phyloP scores from a whole-genome alignment of 2,888 invertebrate species.

The Atrina japonica region DNA sequence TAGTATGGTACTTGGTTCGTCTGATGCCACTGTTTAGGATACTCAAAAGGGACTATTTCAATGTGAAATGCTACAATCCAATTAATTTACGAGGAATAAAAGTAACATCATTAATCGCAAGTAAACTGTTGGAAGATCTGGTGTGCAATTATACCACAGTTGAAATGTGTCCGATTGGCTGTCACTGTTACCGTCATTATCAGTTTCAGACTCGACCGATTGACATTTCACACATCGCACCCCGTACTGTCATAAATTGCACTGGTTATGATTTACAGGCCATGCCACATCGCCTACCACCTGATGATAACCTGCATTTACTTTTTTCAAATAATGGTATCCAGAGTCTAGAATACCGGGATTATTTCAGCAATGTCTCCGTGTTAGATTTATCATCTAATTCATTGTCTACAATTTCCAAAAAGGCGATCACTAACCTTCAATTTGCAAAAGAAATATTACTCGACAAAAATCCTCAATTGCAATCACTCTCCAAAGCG shows the following conservation, averaged over 20 bases:
- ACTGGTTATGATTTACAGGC: background rate
- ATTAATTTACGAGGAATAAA: background rate
- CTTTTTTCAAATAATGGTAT: background rate
- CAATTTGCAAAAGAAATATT: background rate
- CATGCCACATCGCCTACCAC: slow-evolving; percentile 2
- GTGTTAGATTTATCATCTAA: slow-evolving; percentile 5
- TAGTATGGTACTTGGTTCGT: background rate
- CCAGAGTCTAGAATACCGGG: background rate
- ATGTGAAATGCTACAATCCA: slow-evolving; percentile 8
- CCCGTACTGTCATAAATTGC: slow-evolving; percentile 3
- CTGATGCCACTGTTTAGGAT: background rate
- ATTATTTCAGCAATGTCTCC: background rate
- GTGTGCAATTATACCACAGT: slow-evolving; percentile 12
- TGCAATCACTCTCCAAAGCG: background rate
- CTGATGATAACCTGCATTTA: slow-evolving; percentile 1
- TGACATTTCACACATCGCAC: no score
- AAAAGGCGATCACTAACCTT: background rate
- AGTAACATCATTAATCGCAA: background rate
- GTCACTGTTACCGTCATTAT: background rate
- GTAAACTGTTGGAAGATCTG: background rate
- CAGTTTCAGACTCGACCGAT: no score
- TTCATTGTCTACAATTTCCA: background rate
- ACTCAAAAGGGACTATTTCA: slow-evolving; percentile 7
- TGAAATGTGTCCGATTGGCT: background rate
- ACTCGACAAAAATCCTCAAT: background rate